Evolutionary conservation across 2,888 invertebrate species (phyloP).

Genomic region (Drosophila lutescens): DNA sequence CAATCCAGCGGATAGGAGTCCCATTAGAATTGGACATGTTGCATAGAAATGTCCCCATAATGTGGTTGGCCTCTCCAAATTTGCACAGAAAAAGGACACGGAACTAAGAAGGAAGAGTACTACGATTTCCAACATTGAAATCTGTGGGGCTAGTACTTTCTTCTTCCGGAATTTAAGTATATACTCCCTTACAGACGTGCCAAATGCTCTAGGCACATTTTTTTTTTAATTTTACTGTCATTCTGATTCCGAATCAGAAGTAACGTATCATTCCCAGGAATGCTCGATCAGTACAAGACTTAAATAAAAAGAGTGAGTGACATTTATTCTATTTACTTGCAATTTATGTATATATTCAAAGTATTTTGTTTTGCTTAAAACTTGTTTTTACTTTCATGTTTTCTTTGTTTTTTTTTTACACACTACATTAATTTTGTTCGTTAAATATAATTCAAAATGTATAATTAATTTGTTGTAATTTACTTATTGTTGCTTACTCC

Average conservation of each 20-base stretch:
- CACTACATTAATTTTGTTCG: constrained; percentile 68
- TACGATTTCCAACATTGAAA: constrained; percentile 43
- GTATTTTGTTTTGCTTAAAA: constrained; percentile 73
- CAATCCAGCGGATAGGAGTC: constrained; percentile 16
- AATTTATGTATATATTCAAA: constrained; percentile 78
- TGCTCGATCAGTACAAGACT: constrained; percentile 24
- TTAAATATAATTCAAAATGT: constrained; percentile 73
- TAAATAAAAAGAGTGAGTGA: constrained; percentile 77
- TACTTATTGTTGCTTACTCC: constrained; percentile 22
- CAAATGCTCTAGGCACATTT: neutral
- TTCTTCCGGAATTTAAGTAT: neutral
- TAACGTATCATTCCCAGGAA: neutral
- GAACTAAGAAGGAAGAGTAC: constrained; percentile 38
- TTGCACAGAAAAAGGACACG: constrained; percentile 31
- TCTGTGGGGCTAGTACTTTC: neutral
- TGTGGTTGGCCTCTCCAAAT: constrained; percentile 28
- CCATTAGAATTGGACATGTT: constrained; percentile 16
- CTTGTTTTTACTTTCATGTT: constrained; percentile 57
- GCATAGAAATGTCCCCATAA: neutral
- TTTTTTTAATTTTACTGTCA: no score
- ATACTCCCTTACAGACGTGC: neutral
- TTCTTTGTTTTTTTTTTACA: constrained; percentile 61
- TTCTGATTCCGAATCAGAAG: neutral
- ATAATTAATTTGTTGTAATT: constrained; percentile 69
- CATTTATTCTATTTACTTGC: constrained; percentile 80